phyloP scores from a whole-genome alignment of 2,797 vertebrate species.

The Acanthurus tractus region DNA sequence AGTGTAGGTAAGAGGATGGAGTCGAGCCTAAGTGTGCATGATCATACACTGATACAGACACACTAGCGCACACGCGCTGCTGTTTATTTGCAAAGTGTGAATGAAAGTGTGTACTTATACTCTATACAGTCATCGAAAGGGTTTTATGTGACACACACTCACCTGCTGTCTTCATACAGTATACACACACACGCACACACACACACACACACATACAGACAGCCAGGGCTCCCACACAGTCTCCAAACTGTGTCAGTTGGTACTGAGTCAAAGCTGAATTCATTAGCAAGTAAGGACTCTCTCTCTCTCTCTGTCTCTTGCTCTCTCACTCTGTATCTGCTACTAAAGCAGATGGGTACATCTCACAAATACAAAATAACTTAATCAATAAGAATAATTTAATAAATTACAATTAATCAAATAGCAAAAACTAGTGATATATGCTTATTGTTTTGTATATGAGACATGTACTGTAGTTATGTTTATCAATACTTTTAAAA shows the following conservation, averaged over 20 bases:
- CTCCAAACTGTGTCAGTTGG: slow-evolving; percentile 73
- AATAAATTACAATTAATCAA: background rate
- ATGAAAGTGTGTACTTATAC: slow-evolving; percentile 67
- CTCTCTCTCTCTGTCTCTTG: slow-evolving; percentile 26
- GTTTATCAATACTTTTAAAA: background rate
- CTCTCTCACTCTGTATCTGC: slow-evolving; percentile 13
- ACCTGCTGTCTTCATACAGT: slow-evolving; percentile 22
- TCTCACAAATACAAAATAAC: background rate
- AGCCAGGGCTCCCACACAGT: slow-evolving; percentile 65
- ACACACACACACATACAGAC: slow-evolving; percentile 49
- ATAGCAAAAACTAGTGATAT: no score
- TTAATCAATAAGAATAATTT: background rate
- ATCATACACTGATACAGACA: slow-evolving; percentile 41
- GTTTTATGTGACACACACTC: slow-evolving; percentile 53
- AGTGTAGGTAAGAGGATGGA: slow-evolving; percentile 67
- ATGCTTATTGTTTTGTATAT: background rate
- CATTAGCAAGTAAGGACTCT: slow-evolving; percentile 57
- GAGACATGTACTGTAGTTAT: background rate
- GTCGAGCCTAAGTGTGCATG: slow-evolving; percentile 47
- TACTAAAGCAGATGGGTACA: slow-evolving; percentile 9
- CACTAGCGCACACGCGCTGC: slow-evolving; percentile 22
- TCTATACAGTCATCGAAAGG: slow-evolving; percentile 52
- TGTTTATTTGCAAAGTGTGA: slow-evolving; percentile 75
- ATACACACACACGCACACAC: slow-evolving; percentile 30
- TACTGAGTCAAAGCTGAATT: slow-evolving; percentile 73